Evolutionary conservation across 2,888 invertebrate genomes (phyloP).

Genomic region (Luffia ferchaultella): DNA sequence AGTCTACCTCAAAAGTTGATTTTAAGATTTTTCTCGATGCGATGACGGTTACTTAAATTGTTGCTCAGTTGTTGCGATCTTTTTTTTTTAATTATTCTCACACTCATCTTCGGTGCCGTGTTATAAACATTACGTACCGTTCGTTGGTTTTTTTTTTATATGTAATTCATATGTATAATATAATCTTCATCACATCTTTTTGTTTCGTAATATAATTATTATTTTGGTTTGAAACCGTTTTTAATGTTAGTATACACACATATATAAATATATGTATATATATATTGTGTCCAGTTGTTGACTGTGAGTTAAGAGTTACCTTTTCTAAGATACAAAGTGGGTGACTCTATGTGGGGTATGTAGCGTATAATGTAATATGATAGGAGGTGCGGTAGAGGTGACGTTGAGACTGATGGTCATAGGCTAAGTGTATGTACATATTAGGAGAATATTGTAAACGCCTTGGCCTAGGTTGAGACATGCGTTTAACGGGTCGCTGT

Average conservation of each 20-base stretch:
- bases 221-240: constrained; percentile 30
- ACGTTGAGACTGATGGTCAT: constrained; percentile 63
- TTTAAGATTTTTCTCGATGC: constrained; percentile 56
- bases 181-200: constrained; percentile 36
- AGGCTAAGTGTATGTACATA: constrained; percentile 64
- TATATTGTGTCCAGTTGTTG: constrained; percentile 35
- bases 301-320: constrained; percentile 60
- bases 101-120: constrained; percentile 28
- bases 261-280: constrained; percentile 13
- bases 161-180: constrained; percentile 3
- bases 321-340: constrained; percentile 6
- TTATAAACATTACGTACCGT: constrained; percentile 34
- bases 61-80: constrained; percentile 48
- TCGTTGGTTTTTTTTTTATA: background rate
- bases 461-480: constrained; percentile 63
- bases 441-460: constrained; percentile 59
- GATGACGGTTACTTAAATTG: constrained; percentile 63
- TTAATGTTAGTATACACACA: constrained; percentile 14
- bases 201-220: constrained; percentile 27
- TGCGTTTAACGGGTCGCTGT: constrained; percentile 38
- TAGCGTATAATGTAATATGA: background rate
- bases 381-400: constrained; percentile 9
- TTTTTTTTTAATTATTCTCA: constrained; percentile 12
- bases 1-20: constrained; percentile 63
- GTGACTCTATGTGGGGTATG: background rate